phyloP scores from a whole-genome alignment of 2,797 vertebrate species.

The Cyclura pinguis region DNA sequence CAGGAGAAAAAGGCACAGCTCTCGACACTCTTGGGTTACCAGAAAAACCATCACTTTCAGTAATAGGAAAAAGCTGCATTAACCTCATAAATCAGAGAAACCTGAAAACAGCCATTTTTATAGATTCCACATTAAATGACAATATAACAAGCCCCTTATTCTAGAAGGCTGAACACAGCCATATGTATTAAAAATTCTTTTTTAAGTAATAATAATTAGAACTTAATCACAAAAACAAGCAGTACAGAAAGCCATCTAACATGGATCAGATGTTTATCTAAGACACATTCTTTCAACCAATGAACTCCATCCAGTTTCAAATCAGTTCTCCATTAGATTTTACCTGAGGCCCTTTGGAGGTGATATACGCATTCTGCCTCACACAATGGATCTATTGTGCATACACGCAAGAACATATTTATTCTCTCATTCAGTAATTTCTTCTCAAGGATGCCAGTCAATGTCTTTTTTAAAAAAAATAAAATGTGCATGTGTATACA shows the following conservation, averaged over 20 bases:
- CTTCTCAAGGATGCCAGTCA: conserved; percentile 72
- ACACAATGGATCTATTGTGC: conserved; percentile 80
- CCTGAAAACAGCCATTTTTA: conserved; percentile 78
- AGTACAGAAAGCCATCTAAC: conserved; percentile 74
- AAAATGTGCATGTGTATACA: not conserved
- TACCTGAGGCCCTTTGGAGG: conserved; percentile 81
- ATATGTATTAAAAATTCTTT: conserved; percentile 72
- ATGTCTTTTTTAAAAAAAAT: conserved; percentile 37
- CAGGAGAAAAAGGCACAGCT: conserved; percentile 40
- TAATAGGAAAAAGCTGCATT: conserved; percentile 78
- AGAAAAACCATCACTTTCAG: conserved; percentile 67
- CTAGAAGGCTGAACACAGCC: conserved; percentile 68
- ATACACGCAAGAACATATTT: conserved; percentile 75
- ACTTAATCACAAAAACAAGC: conserved; percentile 76
- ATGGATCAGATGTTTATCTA: conserved; percentile 83
- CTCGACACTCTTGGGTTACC: conserved; percentile 58
- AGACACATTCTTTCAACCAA: conserved; percentile 76
- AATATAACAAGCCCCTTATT: conserved; percentile 74
- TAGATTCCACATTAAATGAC: conserved; percentile 79
- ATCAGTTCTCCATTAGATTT: conserved; percentile 81
- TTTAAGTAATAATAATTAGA: conserved; percentile 67
- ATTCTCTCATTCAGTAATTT: conserved; percentile 75
- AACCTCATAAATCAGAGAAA: conserved; percentile 77
- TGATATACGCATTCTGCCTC: conserved; percentile 73
- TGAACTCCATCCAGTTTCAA: conserved; percentile 78